Evolutionary conservation across 2,113 vertebrate genomes (phyloP), one percentile per base, ranked within the genome.

Genomic region (Hystrix cristata): DNA sequence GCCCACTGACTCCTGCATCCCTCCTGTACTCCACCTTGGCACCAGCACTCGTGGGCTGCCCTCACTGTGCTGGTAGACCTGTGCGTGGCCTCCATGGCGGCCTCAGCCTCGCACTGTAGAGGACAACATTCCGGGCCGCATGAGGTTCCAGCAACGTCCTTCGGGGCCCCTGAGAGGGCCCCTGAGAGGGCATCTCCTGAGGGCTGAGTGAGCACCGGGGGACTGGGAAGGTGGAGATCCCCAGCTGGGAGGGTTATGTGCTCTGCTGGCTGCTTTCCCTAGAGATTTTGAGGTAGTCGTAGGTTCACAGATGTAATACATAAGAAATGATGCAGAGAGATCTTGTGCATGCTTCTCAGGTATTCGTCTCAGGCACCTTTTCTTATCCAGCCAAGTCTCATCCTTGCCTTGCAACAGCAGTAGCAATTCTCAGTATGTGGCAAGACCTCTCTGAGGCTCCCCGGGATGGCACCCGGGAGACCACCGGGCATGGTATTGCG

Each of bases 1-100:
- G 98, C 97, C 97, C 97, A 82, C 27, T 97, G 97, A 98, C 95
- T 97, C 96, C 93, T 88, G 93, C 88, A 76, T 95, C 93, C 81
- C 87, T 94, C 95, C 92, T 85, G 92, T 93, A 78, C 60, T 97
- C 87, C 69, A 88, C 87, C 67, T 96, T 96, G 97, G 95, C 97
- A 97, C 62, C 48, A 23, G 67, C 87, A 74, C 60, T 12, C 5
- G 51, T 31, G 79, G 94, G 78, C 93, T 97, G 76, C 92, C 96
- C 88, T 95, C 29, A 48, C 38, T 82, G 71, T 60, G 92, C 64
- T 85, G 53, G 81, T 46, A 53, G 87, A 72, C 79, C 92, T 74
- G 72, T 8, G 90, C 81, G 92, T 57, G 82, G 90, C n/a, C 65
- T 79, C 85, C 87, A 21, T 0, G 3, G 65, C 0, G 43, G 60